Evolutionary conservation across 2,113 vertebrate genomes (phyloP), one percentile per base, ranked within the genome.

Genomic region (Brachyistius frenatus): DNA sequence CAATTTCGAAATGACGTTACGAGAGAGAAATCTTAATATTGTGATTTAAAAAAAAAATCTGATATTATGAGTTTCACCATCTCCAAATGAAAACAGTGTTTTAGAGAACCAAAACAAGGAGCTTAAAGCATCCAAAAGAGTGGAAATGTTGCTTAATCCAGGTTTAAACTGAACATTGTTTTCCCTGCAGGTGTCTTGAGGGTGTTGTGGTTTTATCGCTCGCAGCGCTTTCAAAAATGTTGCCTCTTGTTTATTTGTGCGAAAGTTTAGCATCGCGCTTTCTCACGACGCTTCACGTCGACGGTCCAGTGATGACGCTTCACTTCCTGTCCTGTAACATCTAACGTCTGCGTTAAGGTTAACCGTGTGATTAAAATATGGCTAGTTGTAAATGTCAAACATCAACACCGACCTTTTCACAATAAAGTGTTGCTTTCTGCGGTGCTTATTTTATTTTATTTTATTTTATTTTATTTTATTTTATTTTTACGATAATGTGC

Each of bases 401-500:
- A 62, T 75, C 55, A 23, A 23, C 23, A 23, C 23, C 23, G 23
- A 23, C 23, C 23, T 23, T 23, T 44, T 32, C 14, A 57, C 41
- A 80, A 52, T 66, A 69, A 2, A 23, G 23, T 58, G 13, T 55
- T 53, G 23, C 32, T 70, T 64, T 50, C 73, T 41, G 61, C 32
- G n/a, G 46, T 23, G 54, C 49, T 41, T 23, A 23, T 23, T 23
- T 23, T 23, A 23, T 23, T 23, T 23, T 23, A 23, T 23, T 23
- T 23, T 23, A 23, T 23, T 23, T 23, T 23, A 23, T 23, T 23
- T 23, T 23, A 23, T 23, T 23, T 23, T 23, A 23, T 23, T 23
- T 23, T 23, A 23, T 23, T 60, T 47, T 60, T 30, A 32, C 74
- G 50, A 62, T 70, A 4, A 78, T 93, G 91, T 93, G 92, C 92